These are phyloP conservation scores for Siphlonurus alternatus DNA, from an alignment of 2,888 invertebrate species.

Conservation along the genomic window DNA sequence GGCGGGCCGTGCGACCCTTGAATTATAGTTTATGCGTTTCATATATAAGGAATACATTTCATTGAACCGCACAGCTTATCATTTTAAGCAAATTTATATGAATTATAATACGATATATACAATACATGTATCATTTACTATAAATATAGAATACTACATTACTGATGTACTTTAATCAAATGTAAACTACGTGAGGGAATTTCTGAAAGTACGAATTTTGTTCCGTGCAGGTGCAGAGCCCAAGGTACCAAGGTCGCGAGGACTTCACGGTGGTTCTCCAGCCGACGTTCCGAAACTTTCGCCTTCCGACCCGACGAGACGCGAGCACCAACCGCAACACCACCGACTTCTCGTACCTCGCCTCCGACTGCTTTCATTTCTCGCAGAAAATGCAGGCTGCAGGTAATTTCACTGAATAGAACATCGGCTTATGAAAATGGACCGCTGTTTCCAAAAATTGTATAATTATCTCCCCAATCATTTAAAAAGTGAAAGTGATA, in stretches of 20 bases:
- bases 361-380: conserved; percentile 63
- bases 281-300: conserved; percentile 24
- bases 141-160: background rate
- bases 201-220: background rate
- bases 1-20: too few relatives aligned
- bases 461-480: too few relatives aligned
- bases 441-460: too few relatives aligned
- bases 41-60: too few relatives aligned
- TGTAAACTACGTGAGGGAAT: background rate
- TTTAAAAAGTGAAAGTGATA: too few relatives aligned
- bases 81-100: too few relatives aligned
- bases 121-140: too few relatives aligned
- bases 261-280: conserved; percentile 58
- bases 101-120: too few relatives aligned
- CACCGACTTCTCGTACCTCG: conserved; percentile 46
- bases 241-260: conserved; percentile 42
- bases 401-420: conserved; percentile 38
- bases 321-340: background rate
- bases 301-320: background rate
- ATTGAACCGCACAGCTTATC: too few relatives aligned
- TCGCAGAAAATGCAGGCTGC: conserved; percentile 61
- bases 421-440: too few relatives aligned
- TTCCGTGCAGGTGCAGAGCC: conserved; percentile 35
- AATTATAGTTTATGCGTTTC: too few relatives aligned
- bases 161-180: background rate